These are phyloP conservation scores for Priocnemis perturbator DNA, from an alignment of 2,888 invertebrate genomes.

Conservation along the genomic window DNA sequence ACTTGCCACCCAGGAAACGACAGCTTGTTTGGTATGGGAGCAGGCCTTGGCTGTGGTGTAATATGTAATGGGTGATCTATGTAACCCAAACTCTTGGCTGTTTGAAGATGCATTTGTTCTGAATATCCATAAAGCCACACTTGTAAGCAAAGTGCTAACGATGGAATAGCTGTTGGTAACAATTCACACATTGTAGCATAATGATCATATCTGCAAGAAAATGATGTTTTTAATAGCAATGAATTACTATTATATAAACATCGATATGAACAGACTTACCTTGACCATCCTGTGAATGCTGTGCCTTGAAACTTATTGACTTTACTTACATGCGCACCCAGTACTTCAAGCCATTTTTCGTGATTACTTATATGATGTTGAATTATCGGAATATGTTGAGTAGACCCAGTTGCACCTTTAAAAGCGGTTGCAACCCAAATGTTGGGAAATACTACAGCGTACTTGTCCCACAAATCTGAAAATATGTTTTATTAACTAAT, in stretches of 20 bases:
- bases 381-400: constrained; percentile 82
- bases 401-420: constrained; percentile 90
- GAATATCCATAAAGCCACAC: constrained; percentile 77
- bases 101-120: constrained; percentile 74
- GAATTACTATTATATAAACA: too few relatives aligned
- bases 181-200: constrained; percentile 84
- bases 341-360: constrained; percentile 82
- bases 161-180: constrained; percentile 81
- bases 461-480: constrained; percentile 80
- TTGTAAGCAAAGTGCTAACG: constrained; percentile 80
- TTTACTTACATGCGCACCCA: constrained; percentile 76
- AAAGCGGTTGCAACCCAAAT: constrained; percentile 90
- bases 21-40: constrained; percentile 73
- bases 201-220: constrained; percentile 80
- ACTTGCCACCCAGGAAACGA: constrained; percentile 75
- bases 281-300: constrained; percentile 85
- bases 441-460: constrained; percentile 81
- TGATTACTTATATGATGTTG: constrained; percentile 87
- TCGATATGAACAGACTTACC: constrained; percentile 74
- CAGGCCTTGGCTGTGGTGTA: constrained; percentile 72
- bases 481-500: constrained; percentile 1
- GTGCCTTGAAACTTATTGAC: constrained; percentile 80
- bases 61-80: constrained; percentile 72
- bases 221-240: not conserved
- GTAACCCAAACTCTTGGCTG: constrained; percentile 75